These are phyloP conservation scores for Steinernema khuongi DNA, from an alignment of 1,140 invertebrate species.

Conservation along the genomic window DNA sequence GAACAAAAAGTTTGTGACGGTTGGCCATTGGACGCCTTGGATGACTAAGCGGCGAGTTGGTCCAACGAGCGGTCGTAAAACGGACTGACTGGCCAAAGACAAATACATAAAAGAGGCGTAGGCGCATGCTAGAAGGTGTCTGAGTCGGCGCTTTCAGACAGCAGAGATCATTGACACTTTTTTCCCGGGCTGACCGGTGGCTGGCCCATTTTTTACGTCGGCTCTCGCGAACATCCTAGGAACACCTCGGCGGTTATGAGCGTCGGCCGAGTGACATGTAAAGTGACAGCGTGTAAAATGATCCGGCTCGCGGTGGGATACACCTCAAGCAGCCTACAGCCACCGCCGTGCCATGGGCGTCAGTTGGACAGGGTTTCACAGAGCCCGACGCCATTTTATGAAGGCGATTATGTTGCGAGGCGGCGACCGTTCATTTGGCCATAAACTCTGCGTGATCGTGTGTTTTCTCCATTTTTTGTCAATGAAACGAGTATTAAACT, in stretches of 20 bases:
- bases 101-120: background rate
- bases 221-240: background rate
- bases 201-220: background rate
- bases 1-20: background rate
- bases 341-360: background rate
- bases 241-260: background rate
- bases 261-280: background rate
- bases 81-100: background rate
- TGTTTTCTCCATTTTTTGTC: background rate
- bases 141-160: background rate
- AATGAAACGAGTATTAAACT: background rate
- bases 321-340: background rate
- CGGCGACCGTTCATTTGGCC: background rate
- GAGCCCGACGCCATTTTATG: slow-evolving; percentile 9
- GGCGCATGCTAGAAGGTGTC: background rate
- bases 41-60: background rate
- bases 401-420: slow-evolving; percentile 14
- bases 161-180: no score
- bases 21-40: background rate
- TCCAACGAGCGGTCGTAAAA: background rate
- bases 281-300: background rate
- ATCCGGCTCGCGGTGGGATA: background rate
- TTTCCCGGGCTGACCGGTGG: no score
- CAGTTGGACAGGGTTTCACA: slow-evolving; percentile 1
- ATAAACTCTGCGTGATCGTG: slow-evolving; percentile 1